Evolutionary conservation across 1,140 invertebrate genomes (phyloP), one percentile per base, ranked within the genome.

Genomic region (Thaumetopoea pityocampa): DNA sequence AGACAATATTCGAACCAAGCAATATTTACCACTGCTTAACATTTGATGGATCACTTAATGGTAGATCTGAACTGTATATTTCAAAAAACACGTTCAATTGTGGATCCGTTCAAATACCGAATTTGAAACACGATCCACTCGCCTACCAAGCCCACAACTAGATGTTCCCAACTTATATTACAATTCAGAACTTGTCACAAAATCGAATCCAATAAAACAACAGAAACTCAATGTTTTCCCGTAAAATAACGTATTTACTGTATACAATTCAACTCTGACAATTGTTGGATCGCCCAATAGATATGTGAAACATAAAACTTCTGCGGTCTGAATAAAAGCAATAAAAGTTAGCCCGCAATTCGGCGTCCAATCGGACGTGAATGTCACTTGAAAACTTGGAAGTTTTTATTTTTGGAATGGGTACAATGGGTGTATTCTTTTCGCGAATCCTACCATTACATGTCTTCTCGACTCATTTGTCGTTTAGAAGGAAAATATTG

Each of bases 311-410:
- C 48, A 57, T 35, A 60, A 65, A 73, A 68, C 42, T 73, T 62
- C 41, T 49, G 63, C 70, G 15, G 30, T 28, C 19, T 54, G 49
- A 51, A 65, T 64, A 67, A 63, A 69, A 49, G 43, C 67, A 76
- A 76, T 72, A 76, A 76, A 76, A 72, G 53, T 76, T 68, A n/a
- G 53, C 53, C 44, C 64, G 50, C 60, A 60, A 44, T 62, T 59
- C 55, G 53, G 42, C 37, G 62, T 54, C 58, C 32, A 57, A 49
- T 40, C 57, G 44, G 49, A 58, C 64, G 58, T 67, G 54, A 51
- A 47, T 41, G 60, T 59, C 44, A 45, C 44, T 44, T 51, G 15
- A 30, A 49, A 62, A 60, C 30, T n/a, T n/a, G n/a, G 19, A 26
- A 34, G 15, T 57, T 70, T 57, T 61, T 57, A 45, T 51, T 32